Conservation (phyloP, 2,113 vertebrate species). For the Sander vitreus region DNA sequence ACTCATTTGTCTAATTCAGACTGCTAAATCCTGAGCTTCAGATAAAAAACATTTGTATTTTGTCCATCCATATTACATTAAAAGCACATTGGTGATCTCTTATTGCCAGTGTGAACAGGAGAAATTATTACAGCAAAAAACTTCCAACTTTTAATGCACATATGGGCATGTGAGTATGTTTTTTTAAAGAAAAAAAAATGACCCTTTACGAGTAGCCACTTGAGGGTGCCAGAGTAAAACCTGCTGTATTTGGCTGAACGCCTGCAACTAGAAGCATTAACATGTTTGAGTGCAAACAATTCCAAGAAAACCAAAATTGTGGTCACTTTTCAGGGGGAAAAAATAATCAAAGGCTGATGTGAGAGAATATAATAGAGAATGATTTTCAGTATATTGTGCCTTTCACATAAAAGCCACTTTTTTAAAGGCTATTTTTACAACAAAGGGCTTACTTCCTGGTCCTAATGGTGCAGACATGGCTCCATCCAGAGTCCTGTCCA, state of each 20-base stretch:
- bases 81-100: not conserved
- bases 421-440: constrained; percentile 59
- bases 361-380: constrained; percentile 1
- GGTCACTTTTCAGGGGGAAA: constrained; percentile 1
- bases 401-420: constrained; percentile 51
- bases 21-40: not conserved
- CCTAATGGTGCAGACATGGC: constrained; percentile 59
- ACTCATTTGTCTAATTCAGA: not conserved
- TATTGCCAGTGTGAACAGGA: not conserved
- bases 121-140: not conserved
- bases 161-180: not conserved
- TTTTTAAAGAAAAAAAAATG: not conserved
- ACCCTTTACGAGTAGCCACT: constrained; percentile 8
- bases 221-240: constrained; percentile 59
- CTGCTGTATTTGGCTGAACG: not conserved
- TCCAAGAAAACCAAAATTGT: constrained; percentile 19
- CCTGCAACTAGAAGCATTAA: constrained; percentile 22
- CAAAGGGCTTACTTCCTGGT: constrained; percentile 65
- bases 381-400: constrained; percentile 55
- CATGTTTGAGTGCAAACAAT: constrained; percentile 27
- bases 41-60: not conserved
- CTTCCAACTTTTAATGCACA: too few species aligned
- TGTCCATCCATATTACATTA: not conserved
- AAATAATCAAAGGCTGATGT: constrained; percentile 27
- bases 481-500: constrained; percentile 52